phyloP scores from a whole-genome alignment of 2,888 invertebrate species.

The Choristoneura rosaceana region DNA sequence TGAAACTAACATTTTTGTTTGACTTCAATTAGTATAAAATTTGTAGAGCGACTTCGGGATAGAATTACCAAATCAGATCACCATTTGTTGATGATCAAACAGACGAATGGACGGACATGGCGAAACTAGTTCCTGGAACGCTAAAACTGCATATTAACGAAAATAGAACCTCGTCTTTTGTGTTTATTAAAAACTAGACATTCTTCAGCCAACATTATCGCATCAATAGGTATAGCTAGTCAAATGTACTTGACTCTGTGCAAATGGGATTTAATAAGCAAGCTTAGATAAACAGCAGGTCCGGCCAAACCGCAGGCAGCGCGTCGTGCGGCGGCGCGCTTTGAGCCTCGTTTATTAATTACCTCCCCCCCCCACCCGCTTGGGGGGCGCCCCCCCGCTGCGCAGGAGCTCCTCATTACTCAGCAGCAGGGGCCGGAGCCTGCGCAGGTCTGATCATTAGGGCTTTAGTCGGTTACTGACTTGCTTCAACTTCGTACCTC shows the following conservation, averaged over 20 bases:
- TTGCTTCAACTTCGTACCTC: background rate
- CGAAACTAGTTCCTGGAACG: too few relatives aligned
- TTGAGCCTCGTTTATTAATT: slow-evolving; percentile 41
- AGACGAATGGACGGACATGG: too few relatives aligned
- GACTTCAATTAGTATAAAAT: too few relatives aligned
- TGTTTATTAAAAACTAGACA: too few relatives aligned
- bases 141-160: too few relatives aligned
- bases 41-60: too few relatives aligned
- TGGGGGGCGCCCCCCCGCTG: slow-evolving; percentile 19
- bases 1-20: too few relatives aligned
- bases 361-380: slow-evolving; percentile 17
- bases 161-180: too few relatives aligned
- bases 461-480: background rate
- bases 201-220: too few relatives aligned
- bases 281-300: background rate
- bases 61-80: too few relatives aligned
- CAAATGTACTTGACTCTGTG: background rate
- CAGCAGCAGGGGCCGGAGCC: slow-evolving; percentile 31
- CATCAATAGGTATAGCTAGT: background rate
- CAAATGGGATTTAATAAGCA: background rate
- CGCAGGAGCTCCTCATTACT: slow-evolving; percentile 40
- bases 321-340: slow-evolving; percentile 41
- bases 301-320: slow-evolving; percentile 3
- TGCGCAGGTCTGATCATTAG: background rate
- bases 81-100: too few relatives aligned